Base-by-base conservation (phyloP, 1,140 invertebrate genomes). In the Magallana gigas region DNA sequence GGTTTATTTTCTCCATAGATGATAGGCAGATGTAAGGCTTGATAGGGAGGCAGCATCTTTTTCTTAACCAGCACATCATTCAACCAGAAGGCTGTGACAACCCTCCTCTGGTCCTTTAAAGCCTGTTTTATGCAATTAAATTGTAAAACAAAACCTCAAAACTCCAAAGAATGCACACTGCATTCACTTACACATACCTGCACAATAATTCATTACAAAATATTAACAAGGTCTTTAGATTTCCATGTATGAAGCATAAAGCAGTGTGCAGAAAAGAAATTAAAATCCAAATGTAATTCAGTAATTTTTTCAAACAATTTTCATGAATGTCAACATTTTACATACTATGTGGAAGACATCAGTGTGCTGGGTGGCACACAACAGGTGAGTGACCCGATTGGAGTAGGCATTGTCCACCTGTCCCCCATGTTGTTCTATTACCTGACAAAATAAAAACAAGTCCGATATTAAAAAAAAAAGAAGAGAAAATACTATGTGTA, bases 81-180 rank as follows among this genome's bases (percentile, higher is more conserved):
- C 14, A 99, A 95, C 98, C 98, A 99, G 95, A 97, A 97, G 11
- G 98, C 97, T 8, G 98, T 99, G 7, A 99, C 97, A 92, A 98
- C 97, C 36, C 98, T 96, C 94, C 97, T 97, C 4, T 96, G 96
- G 94, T 98, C 97, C 48, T 97, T 95, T 14, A 97, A 93, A 0
- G 97, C 97, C 96, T 97, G 93, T 71, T 48, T 48, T 48, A 92
- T 91, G 58, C 8, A 80, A 71, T 68, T 5, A 18, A 59, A 16
- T n/a, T n/a, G 60, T 14, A 57, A 16, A 23, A 23, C 12, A 83
- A 48, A 48, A 48, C 36, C 36, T 48, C 5, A 48, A 48, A 48
- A 48, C 36, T 48, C 5, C 5, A 2, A 48, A 4, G 36, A 2
- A 48, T 48, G 5, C 36, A 48, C 2, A 48, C 5, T 48, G 5